phyloP scores from a whole-genome alignment of 1,140 invertebrate genomes.

The Lerema accius region DNA sequence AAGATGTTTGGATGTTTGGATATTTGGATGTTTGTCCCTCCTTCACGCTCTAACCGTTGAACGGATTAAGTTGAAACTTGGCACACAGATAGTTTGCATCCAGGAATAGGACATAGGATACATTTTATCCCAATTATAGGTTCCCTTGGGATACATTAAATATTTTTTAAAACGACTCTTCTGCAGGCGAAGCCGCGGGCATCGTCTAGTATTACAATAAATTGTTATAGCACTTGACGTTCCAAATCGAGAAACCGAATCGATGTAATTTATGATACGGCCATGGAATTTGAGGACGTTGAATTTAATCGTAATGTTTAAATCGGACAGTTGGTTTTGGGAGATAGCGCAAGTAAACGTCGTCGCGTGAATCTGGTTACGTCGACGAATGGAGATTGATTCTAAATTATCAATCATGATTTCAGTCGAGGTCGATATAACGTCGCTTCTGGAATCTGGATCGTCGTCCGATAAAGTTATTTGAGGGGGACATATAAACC shows the following conservation, averaged over 20 bases:
- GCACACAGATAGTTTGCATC: no score
- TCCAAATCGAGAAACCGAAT: slow-evolving; percentile 53
- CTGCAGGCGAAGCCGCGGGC: no score
- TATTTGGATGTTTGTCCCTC: no score
- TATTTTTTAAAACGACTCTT: no score
- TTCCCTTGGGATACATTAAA: no score
- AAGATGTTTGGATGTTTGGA: no score
- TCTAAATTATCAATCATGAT: slow-evolving; percentile 14
- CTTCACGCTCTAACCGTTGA: no score
- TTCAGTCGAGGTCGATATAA: slow-evolving; percentile 14
- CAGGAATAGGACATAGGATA: no score
- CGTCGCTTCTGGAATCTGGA: neutral
- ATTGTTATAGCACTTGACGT: slow-evolving; percentile 57
- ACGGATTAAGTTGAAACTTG: no score
- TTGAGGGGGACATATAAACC: slow-evolving; percentile 20
- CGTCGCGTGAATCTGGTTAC: slow-evolving; percentile 7
- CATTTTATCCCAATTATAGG: no score
- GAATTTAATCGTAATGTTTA: slow-evolving; percentile 45
- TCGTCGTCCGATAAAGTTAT: slow-evolving; percentile 7
- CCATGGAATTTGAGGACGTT: slow-evolving; percentile 56
- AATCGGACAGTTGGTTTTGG: neutral
- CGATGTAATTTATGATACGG: slow-evolving; percentile 60
- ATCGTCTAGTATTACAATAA: slow-evolving; percentile 59
- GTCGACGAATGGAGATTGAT: slow-evolving; percentile 13
- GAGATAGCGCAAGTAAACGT: slow-evolving; percentile 3